These are phyloP conservation scores for Clarias macrocephalus DNA, from an alignment of 2,113 vertebrate genomes.

Conservation along the genomic window DNA sequence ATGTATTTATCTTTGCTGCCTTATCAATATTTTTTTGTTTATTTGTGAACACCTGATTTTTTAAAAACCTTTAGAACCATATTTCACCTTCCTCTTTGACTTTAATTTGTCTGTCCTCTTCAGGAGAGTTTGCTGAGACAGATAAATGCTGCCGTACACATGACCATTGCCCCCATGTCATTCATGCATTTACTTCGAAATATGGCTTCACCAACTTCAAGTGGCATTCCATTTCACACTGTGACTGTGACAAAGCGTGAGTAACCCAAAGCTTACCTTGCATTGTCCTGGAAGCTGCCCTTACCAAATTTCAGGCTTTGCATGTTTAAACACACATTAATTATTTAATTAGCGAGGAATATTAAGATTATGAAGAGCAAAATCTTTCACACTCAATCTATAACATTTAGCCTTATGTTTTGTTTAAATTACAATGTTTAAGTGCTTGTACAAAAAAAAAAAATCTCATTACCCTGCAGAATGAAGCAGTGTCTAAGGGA, in stretches of 20 bases:
- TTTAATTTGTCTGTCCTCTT: neutral
- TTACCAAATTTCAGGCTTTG: neutral
- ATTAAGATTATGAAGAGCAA: neutral
- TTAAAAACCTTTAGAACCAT: neutral
- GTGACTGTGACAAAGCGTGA: slow-evolving; percentile 86
- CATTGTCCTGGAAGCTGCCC: neutral
- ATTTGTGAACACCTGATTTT: neutral
- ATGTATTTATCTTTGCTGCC: neutral
- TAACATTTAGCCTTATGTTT: neutral
- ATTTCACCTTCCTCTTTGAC: neutral
- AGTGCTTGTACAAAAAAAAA: neutral
- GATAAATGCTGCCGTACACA: slow-evolving; percentile 89
- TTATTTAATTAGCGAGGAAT: neutral
- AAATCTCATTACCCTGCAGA: slow-evolving; percentile 64
- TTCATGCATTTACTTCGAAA: slow-evolving; percentile 82
- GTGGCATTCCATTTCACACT: slow-evolving; percentile 86
- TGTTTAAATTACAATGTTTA: no score
- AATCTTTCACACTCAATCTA: neutral
- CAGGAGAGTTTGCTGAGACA: slow-evolving; percentile 82
- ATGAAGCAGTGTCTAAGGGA: slow-evolving; percentile 78
- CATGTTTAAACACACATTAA: neutral
- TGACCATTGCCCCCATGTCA: slow-evolving; percentile 84
- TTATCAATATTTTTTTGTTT: neutral
- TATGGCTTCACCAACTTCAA: slow-evolving; percentile 86
- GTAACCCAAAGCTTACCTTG: slow-evolving; percentile 37